These are phyloP conservation scores for Drosophila neotestacea DNA, from an alignment of 2,888 invertebrate genomes.

Conservation along the genomic window DNA sequence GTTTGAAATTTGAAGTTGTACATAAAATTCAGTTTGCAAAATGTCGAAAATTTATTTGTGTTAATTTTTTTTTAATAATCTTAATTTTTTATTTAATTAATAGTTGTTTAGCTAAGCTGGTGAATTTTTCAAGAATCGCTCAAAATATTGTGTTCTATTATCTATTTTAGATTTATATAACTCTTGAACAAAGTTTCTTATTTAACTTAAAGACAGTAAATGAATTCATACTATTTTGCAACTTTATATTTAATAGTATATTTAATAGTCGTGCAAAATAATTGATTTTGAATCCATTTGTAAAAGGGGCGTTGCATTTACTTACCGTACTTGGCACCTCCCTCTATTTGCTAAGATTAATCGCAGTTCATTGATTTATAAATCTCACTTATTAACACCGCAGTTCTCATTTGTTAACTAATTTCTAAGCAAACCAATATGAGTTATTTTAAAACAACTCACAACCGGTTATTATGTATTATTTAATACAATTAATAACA, in stretches of 20 bases:
- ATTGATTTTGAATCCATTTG: background rate
- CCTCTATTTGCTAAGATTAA: conserved; percentile 17
- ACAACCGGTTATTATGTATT: conserved; percentile 51
- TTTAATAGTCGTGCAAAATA: background rate
- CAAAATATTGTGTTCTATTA: conserved; percentile 1
- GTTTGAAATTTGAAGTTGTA: background rate
- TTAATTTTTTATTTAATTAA: conserved; percentile 11
- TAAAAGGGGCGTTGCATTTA: conserved; percentile 9
- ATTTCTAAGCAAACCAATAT: conserved; percentile 10
- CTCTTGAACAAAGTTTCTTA: background rate
- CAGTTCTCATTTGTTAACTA: conserved; percentile 19
- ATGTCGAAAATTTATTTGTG: background rate
- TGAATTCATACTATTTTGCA: background rate
- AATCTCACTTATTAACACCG: conserved; percentile 4
- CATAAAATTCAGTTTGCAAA: background rate
- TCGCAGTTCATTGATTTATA: conserved; percentile 29
- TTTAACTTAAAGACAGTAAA: conserved; percentile 16
- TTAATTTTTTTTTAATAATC: background rate
- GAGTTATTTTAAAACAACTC: conserved; percentile 23
- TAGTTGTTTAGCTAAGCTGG: background rate
- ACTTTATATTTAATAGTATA: background rate
- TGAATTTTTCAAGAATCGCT: too few species aligned
- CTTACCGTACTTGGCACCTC: conserved; percentile 9
- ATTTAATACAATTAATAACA: conserved; percentile 8
- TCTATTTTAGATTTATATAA: background rate